Percentiles rank a stretch among this genome's conserved stretches.
These are phyloP conservation scores for Stichopus horrens DNA, from an alignment of 53 echinoderm and acorn worm species.

Conservation along the genomic window DNA sequence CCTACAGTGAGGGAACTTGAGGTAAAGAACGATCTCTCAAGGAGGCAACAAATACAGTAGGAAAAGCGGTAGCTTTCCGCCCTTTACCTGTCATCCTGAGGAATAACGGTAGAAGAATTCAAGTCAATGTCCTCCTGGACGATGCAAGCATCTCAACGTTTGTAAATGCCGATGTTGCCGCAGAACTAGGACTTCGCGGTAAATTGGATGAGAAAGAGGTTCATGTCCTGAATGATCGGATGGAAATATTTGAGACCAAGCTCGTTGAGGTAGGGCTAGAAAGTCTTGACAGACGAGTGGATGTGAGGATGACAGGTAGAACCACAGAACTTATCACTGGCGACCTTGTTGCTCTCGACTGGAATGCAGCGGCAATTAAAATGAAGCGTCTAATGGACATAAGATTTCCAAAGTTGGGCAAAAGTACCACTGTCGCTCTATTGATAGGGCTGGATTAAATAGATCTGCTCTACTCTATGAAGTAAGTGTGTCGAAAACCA, in stretches of 20 bases:
- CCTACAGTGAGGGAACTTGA: conserved; percentile 6
- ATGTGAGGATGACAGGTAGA: neutral
- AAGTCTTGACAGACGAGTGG: conserved; percentile 7
- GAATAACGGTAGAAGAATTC: neutral
- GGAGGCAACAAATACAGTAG: neutral
- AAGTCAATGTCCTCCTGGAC: conserved; percentile 35
- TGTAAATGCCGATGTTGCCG: conserved; percentile 22
- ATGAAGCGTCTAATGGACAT: conserved; percentile 24
- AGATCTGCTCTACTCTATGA: conserved; percentile 18
- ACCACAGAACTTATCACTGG: conserved; percentile 1
- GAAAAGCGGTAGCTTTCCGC: neutral
- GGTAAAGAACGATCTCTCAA: neutral
- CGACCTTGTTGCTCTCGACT: neutral
- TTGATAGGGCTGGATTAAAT: conserved; percentile 19
- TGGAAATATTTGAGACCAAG: conserved; percentile 21
- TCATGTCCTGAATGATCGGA: conserved; percentile 20
- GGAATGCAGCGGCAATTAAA: neutral
- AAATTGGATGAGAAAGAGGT: neutral
- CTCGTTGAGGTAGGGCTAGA: conserved; percentile 8
- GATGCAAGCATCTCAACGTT: conserved; percentile 26
- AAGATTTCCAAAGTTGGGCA: conserved; percentile 16
- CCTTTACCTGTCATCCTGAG: conserved; percentile 16
- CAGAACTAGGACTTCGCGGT: conserved; percentile 25
- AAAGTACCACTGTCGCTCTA: conserved; percentile 29
- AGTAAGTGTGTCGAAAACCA: conserved; percentile 22